Evolutionary conservation across 2,888 invertebrate genomes (phyloP), one percentile per base, ranked within the genome.

Genomic region (Caenorhabditis sp.): DNA sequence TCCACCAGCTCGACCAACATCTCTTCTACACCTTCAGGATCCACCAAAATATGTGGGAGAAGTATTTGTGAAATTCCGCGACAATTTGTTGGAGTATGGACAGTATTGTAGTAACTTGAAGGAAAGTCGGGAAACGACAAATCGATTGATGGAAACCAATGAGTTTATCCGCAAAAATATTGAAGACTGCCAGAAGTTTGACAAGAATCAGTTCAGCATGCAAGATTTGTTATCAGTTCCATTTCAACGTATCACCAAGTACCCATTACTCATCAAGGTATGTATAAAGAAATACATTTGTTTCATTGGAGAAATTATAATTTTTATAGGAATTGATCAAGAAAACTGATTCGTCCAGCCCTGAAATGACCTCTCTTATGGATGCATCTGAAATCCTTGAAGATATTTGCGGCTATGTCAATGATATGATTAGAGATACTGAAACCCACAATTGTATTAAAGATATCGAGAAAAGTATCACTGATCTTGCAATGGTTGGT

Each of bases 191-290:
- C 95, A 97, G 89, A 92, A 93, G 85, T 93, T 94, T 87, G 76
- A 73, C 17, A 96, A 95, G 85, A 95, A 95, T 17, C 83, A 86
- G 54, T 95, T 97, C 88, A 94, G 95, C 89, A 90, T 99, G 81
- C 92, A 96, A 59, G 99, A 99, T 89, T 93, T 99, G 78, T 90
- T 99, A 58, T 94, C 95, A 25, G 95, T 99, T 77, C 99, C 99
- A 54, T 96, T 99, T 95, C 99, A 99, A 90, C 91, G 99, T 88
- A 93, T 99, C 82, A 92, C 99, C 77, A 99, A 97, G 88, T 99
- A 99, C 90, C 97, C 97, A 89, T 91, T 99, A 66, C 90, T 99
- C 60, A 90, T 97, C 67, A 94, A 95, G 88, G 96, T 82, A 63
- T n/a, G n/a, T n/a, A n/a, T n/a, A n/a, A 58, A 61, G 17, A 17